A percentile compares a stretch with the other conserved stretches of the same genome.
These are phyloP conservation scores for Valencia hispanica DNA, from an alignment of 2,797 vertebrate species.

Conservation along the genomic window DNA sequence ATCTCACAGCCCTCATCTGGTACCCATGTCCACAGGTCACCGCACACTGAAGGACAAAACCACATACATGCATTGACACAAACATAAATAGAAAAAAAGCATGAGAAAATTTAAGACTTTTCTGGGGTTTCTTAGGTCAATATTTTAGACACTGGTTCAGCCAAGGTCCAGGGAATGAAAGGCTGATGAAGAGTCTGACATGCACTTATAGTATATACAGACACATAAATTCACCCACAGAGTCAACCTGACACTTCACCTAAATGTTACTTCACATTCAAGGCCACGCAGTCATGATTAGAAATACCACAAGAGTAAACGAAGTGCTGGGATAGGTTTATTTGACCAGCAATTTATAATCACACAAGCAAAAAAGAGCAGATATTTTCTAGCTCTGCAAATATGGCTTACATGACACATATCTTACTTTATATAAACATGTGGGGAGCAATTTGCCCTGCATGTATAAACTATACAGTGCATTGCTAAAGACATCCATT, in stretches of 20 bases:
- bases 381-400: conserved; percentile 63
- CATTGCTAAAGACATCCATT: conserved; percentile 46
- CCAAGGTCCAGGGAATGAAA: conserved; percentile 30
- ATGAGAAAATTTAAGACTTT: conserved; percentile 41
- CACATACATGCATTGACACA: conserved; percentile 38
- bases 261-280: conserved; percentile 28
- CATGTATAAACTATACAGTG: conserved; percentile 42
- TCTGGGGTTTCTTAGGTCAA: conserved; percentile 50
- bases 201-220: conserved; percentile 22
- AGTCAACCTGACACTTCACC: conserved; percentile 55
- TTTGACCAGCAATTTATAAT: conserved; percentile 75
- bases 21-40: conserved; percentile 91
- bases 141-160: conserved; percentile 43
- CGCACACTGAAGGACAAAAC: conserved; percentile 83
- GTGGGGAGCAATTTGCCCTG: conserved; percentile 30
- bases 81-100: conserved; percentile 23
- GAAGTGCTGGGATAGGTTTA: conserved; percentile 72
- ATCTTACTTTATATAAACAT: conserved; percentile 51
- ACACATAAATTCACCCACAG: conserved; percentile 11
- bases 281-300: conserved; percentile 25
- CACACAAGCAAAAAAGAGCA: conserved; percentile 56
- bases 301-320: conserved; percentile 47
- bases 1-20: conserved; percentile 90
- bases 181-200: conserved; percentile 28
- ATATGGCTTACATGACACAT: too few relatives aligned